Base-by-base conservation (phyloP, 2,797 vertebrate genomes). In the Myioborus miniatus region DNA sequence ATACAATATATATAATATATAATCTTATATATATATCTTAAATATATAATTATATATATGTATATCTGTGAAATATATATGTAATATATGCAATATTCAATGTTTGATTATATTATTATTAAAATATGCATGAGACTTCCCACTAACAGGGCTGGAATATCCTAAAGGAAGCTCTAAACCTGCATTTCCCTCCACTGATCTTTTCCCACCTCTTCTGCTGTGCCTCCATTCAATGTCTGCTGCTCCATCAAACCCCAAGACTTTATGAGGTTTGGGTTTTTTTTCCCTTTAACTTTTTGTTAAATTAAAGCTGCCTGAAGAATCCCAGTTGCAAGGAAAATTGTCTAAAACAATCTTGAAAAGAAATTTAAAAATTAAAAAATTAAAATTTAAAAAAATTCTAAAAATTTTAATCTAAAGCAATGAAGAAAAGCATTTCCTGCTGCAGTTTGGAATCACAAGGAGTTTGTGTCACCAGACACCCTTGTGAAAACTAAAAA, bases 371-470 rank as follows among this genome's bases (percentile, higher is more conserved):
- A 49, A 49, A 49, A 49, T 16, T 23, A 26, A 26, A 74, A 41
- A 84, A 84, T 0, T 0, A 71, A 85, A 84, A 84, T 0, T 0
- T 5, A 37, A 37, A 37, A 37, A 37, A 37, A 11, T 5, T 37
- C 11, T 37, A 11, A 37, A 37, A 37, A 37, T 37, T 37, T 16
- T 50, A 29, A 16, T 22, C 32, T 67, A 24, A 60, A 67, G 68
- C 37, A n/a, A 46, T 1, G 6, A 70, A 72, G 37, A 18, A 41
- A 60, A 80, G 17, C 53, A 44, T 70, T 83, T 93, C 56, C 69
- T 87, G 43, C 44, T 50, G 56, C 50, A 63, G 22, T 15, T 20
- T 36, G 62, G 81, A 65, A 68, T 53, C 36, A 77, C 78, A 46
- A 59, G 22, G 23, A 15, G 11, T 24, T 50, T 44, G 44, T 88